Conservation (phyloP, 2,797 vertebrate genomes). For the Garrulus glandarius region DNA sequence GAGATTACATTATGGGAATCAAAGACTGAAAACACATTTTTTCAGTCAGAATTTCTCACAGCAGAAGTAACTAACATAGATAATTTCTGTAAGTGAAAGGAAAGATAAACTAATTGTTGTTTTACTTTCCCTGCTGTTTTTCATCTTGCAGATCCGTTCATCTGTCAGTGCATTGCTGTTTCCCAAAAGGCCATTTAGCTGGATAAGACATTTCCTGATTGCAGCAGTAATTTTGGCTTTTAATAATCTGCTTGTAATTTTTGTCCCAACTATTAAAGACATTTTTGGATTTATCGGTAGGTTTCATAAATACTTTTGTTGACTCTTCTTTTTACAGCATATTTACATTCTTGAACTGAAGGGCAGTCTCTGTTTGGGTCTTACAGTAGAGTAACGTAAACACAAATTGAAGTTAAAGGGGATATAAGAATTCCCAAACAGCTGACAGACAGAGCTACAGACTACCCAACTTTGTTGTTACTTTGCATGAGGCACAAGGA, state of each 20-base stretch:
- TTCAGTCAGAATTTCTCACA: not conserved
- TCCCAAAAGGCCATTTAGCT: slow-evolving; percentile 89
- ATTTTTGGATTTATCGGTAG: slow-evolving; percentile 99
- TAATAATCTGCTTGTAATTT: slow-evolving; percentile 93
- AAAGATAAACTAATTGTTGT: not conserved
- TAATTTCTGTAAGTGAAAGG: not conserved
- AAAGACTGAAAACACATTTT: not conserved
- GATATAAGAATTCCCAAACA: not conserved
- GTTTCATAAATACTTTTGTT: slow-evolving; percentile 49
- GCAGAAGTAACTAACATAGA: not conserved
- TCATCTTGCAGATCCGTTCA: slow-evolving; percentile 86
- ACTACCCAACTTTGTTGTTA: not conserved
- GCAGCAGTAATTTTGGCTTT: slow-evolving; percentile 84
- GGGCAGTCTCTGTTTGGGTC: not conserved
- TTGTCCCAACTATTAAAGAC: slow-evolving; percentile 94
- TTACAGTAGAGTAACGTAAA: not conserved
- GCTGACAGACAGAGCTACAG: not conserved
- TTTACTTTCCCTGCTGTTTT: slow-evolving; percentile 1
- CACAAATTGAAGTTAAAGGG: not conserved
- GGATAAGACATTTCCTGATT: slow-evolving; percentile 89
- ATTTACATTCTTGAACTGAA: not conserved
- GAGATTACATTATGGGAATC: not conserved
- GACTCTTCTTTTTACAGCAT: not conserved
- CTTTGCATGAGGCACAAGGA: not conserved
- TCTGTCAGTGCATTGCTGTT: slow-evolving; percentile 89